These are phyloP conservation scores for Garrulus glandarius DNA, from an alignment of 2,797 vertebrate species.

Conservation along the genomic window DNA sequence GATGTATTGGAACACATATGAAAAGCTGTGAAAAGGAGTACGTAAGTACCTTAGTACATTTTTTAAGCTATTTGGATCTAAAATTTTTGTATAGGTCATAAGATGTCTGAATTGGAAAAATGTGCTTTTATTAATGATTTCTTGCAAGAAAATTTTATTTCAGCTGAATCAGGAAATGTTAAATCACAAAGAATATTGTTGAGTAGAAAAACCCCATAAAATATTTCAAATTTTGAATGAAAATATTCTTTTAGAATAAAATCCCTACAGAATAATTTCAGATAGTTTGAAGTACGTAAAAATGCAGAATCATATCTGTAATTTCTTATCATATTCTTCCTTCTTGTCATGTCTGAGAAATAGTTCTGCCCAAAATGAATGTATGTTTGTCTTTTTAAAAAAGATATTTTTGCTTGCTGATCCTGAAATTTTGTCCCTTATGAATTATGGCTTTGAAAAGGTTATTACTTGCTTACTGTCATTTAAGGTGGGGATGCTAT, in stretches of 20 bases:
- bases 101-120: background rate
- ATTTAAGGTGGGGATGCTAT: background rate
- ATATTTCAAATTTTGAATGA: background rate
- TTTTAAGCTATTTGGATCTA: background rate
- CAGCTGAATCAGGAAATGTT: background rate
- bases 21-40: background rate
- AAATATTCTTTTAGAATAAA: background rate
- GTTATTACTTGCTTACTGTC: background rate
- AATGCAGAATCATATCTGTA: background rate
- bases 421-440: background rate
- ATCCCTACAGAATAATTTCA: background rate
- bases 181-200: background rate
- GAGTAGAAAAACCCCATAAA: rapidly evolving
- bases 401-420: background rate
- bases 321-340: background rate
- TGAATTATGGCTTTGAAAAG: background rate
- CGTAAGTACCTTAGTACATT: background rate
- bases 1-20: background rate
- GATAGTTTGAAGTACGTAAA: background rate
- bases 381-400: background rate
- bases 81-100: background rate
- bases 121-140: background rate
- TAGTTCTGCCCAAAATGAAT: background rate
- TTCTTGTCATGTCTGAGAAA: background rate
- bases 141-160: background rate